These are phyloP conservation scores for Palythoa caribaeorum DNA, from an alignment of 92 coral and sea anemone species.

Conservation along the genomic window DNA sequence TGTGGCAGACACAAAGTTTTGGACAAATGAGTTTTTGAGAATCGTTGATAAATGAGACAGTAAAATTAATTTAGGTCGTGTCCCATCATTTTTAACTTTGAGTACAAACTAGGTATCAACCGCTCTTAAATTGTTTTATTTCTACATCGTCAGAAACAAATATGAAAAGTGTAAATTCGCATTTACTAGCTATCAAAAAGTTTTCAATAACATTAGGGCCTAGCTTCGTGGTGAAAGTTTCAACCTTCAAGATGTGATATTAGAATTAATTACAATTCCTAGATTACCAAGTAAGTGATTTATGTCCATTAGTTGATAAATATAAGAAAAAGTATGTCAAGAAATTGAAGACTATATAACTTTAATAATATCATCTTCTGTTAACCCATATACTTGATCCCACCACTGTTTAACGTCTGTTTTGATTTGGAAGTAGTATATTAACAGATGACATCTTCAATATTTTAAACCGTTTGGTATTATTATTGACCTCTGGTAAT, in stretches of 20 bases:
- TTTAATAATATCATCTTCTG: neutral
- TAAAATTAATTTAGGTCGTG: no score
- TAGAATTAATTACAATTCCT: neutral
- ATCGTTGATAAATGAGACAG: no score
- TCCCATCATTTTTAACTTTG: no score
- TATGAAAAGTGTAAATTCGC: constrained; percentile 35
- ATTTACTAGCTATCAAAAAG: neutral
- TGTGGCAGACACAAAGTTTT: no score
- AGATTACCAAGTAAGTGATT: neutral
- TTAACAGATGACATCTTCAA: neutral
- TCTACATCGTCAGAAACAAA: neutral
- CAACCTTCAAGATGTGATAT: neutral
- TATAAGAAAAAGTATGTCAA: neutral
- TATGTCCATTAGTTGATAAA: constrained; percentile 2
- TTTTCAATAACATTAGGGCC: constrained; percentile 1
- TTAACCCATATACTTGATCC: neutral
- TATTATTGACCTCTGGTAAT: neutral
- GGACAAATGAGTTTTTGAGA: no score
- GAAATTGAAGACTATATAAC: neutral
- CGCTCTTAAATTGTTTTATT: no score
- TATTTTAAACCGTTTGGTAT: neutral
- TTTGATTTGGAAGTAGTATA: neutral
- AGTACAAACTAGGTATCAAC: no score
- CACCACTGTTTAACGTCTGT: neutral
- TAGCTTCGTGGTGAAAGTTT: neutral